Evolutionary conservation across 2,797 vertebrate species (phyloP).

Genomic region (Sebastes steindachneri): DNA sequence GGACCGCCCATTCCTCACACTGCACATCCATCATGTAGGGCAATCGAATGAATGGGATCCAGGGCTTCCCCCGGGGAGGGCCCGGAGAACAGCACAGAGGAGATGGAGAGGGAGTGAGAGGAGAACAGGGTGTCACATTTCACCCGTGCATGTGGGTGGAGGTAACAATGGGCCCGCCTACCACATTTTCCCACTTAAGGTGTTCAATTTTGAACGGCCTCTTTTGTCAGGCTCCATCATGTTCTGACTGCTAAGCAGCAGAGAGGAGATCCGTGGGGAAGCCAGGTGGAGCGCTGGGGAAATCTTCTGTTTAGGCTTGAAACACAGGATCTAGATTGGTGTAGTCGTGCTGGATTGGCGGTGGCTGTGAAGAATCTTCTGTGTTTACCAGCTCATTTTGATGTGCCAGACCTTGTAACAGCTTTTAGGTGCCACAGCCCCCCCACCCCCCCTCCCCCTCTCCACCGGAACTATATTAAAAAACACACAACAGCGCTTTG

Average conservation of each 20-base stretch:
- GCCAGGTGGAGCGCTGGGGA: conserved; percentile 69
- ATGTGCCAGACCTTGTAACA: conserved; percentile 70
- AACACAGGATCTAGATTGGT: conserved; percentile 72
- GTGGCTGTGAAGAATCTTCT: conserved; percentile 64
- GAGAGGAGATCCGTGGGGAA: conserved; percentile 54
- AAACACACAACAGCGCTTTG: conserved; percentile 47
- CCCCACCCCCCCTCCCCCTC: too few species aligned
- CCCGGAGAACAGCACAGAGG: conserved; percentile 44
- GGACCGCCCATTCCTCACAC: conserved; percentile 71
- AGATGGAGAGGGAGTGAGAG: conserved; percentile 54
- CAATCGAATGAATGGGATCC: conserved; percentile 81
- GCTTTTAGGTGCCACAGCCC: conserved; percentile 61
- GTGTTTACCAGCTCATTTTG: conserved; percentile 75
- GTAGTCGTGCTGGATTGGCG: conserved; percentile 67
- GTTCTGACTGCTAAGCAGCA: conserved; percentile 64
- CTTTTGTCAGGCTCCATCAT: conserved; percentile 74
- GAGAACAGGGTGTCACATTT: conserved; percentile 71
- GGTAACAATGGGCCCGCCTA: conserved; percentile 69
- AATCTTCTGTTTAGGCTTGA: conserved; percentile 77
- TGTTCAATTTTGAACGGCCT: conserved; percentile 69
- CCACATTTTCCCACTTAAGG: conserved; percentile 69
- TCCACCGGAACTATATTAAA: conserved; percentile 52
- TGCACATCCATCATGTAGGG: conserved; percentile 81
- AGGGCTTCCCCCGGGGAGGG: conserved; percentile 65
- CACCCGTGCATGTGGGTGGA: conserved; percentile 61